Base-by-base conservation (phyloP, 2,888 invertebrate species). In the Zelleria hepariella region DNA sequence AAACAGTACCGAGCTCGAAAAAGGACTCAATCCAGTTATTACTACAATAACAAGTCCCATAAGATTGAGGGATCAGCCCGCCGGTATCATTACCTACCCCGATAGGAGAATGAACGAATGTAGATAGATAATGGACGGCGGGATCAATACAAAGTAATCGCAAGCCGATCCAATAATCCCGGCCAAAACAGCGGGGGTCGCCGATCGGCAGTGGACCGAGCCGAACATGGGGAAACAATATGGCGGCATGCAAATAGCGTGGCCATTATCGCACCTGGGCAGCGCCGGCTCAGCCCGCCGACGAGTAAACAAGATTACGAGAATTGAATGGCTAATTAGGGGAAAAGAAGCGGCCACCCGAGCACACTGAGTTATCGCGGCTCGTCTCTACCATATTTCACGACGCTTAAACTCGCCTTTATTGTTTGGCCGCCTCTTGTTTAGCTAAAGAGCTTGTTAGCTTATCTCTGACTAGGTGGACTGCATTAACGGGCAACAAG, bases 101-200 rank as follows among this genome's bases (percentile, higher is more conserved):
- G 83, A 82, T 82, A 82, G 80, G 76, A 82, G 82, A 85, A 86
- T 82, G 84, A 86, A 85, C 82, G 84, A 85, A 85, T 80, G 78
- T 83, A 82, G 84, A 86, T 51, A 51, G 51, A 86, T 87, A 86
- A 87, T 86, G 85, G 85, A 86, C 84, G 80, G 73, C 77, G 76
- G 82, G 84, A 88, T 87, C 87, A 86, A 88, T 88, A 87, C 86
- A 83, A 85, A 86, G 87, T 87, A 86, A 87, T 88, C 86, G 87
- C 84, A 75, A 81, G 73, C 82, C 81, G 84, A 86, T 86, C 87
- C 87, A 87, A 87, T 88, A 87, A 87, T 84, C 87, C 78, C 72
- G 74, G 80, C 81, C 84, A 80, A 84, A 85, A 82, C 84, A 81
- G 81, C 82, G 80, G 87, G 86, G 82, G 78, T 77, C 83, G 80